Conservation (phyloP, 2,888 invertebrate genomes). For the Pyrrhosoma nymphula region DNA sequence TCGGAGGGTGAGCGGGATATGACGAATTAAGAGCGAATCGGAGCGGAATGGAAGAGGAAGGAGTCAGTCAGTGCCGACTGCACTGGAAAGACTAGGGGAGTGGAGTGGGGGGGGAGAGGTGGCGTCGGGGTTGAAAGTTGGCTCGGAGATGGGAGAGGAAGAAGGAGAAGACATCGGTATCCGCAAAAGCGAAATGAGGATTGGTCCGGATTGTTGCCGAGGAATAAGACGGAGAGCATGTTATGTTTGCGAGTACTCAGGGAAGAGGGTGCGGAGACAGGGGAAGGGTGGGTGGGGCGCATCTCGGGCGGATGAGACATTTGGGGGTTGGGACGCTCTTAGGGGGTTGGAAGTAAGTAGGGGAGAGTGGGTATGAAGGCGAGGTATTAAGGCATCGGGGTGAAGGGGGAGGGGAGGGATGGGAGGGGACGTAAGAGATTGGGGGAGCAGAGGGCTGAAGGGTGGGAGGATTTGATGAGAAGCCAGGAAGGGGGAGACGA, state of each 20-base stretch:
- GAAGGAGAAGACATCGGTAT: background rate
- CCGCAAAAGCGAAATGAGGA: background rate
- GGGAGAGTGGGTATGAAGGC: conserved; percentile 9
- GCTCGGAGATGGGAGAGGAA: background rate
- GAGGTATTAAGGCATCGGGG: conserved; percentile 1
- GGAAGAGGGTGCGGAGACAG: background rate
- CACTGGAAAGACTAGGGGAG: background rate
- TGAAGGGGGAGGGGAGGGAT: background rate
- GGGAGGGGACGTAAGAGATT: background rate
- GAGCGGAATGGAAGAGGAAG: conserved; percentile 40
- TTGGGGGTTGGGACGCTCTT: background rate
- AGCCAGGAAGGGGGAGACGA: background rate
- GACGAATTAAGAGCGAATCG: conserved; percentile 63
- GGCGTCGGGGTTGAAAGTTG: background rate
- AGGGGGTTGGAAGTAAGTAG: background rate
- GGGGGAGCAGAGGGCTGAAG: background rate
- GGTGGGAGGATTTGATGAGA: conserved; percentile 48
- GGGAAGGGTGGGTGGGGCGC: background rate
- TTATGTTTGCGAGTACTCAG: background rate
- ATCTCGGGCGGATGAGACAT: background rate
- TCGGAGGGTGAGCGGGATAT: background rate
- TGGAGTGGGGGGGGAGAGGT: background rate
- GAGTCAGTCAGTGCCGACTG: background rate
- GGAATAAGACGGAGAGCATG: background rate
- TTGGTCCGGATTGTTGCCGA: background rate